These are phyloP conservation scores for Cyphomyrus discorhynchus DNA, from an alignment of 2,113 vertebrate genomes.

Conservation along the genomic window DNA sequence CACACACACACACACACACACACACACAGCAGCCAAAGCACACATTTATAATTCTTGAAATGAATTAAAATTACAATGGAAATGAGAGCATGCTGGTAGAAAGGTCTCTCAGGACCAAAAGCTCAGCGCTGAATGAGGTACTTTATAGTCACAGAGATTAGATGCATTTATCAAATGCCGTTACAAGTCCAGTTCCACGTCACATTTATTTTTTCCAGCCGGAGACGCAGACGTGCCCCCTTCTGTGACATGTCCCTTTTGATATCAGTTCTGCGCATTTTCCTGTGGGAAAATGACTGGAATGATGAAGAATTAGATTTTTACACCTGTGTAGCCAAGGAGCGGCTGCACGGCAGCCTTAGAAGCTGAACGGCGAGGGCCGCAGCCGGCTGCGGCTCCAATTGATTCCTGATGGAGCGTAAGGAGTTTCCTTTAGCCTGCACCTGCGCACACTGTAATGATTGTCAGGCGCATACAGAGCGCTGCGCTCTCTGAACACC, in stretches of 20 bases:
- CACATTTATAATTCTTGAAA: background rate
- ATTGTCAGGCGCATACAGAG: background rate
- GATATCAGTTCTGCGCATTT: background rate
- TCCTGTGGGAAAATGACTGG: background rate
- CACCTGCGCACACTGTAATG: background rate
- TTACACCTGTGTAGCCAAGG: background rate
- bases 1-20: background rate
- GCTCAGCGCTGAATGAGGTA: background rate
- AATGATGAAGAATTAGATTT: background rate
- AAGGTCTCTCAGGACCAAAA: background rate
- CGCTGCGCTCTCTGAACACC: background rate
- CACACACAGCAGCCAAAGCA: background rate
- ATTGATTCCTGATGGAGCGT: background rate
- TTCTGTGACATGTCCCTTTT: background rate
- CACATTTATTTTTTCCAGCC: background rate
- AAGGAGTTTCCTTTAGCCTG: background rate
- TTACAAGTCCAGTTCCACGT: background rate
- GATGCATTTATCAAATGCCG: background rate
- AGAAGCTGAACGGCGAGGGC: background rate
- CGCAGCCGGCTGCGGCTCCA: background rate
- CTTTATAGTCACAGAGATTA: background rate
- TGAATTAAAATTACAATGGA: background rate
- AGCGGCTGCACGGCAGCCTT: background rate
- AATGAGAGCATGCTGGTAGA: background rate
- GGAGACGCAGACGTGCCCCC: background rate